Base-by-base conservation (phyloP, 1,140 invertebrate species). In the Ruditapes philippinarum region DNA sequence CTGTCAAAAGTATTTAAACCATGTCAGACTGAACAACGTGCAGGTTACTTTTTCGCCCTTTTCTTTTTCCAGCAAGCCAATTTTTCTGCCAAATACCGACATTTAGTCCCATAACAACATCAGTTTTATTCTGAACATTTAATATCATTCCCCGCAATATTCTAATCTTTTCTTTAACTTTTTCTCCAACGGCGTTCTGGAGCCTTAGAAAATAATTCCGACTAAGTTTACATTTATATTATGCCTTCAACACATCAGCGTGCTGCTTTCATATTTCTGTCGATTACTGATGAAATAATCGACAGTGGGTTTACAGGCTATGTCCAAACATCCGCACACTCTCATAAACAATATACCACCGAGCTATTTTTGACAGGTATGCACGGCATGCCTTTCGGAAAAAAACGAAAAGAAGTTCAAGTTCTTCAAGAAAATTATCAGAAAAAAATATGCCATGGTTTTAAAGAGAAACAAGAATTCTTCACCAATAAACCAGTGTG, bases 301-400 rank as follows among this genome's bases (percentile, higher is more conserved):
- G 25, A 3, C 14, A 9, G 42, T 17, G 31, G 49, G 73, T 76
- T 76, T 76, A 76, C 73, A 76, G 4, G 22, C 9, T 9, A 1
- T 76, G 73, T 76, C 40, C 33, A 76, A 76, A 76, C 73, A 76
- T 76, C 73, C 73, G 65, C 49, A 49, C 45, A 45, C n/a, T 36
- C 22, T 25, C 42, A 28, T 76, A 51, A 76, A 76, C 73, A 76
- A 49, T 51, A 76, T 76, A 49, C 49, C 40, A 45, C 40, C 14
- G 42, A 76, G 73, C 9, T 76, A 76, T 76, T 45, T 76, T 76
- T 28, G 73, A 62, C 57, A 62, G 57, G 57, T 62, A 62, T 62
- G 57, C 14, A 25, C 1, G 57, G 25, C n/a, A 62, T 25, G 25
- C 57, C n/a, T n/a, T n/a, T n/a, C n/a, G n/a, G n/a, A n/a, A n/a